A percentile compares a stretch with the other conserved stretches of the same genome.
phyloP scores from a whole-genome alignment of 2,888 invertebrate genomes.

The Buathra laborator region DNA sequence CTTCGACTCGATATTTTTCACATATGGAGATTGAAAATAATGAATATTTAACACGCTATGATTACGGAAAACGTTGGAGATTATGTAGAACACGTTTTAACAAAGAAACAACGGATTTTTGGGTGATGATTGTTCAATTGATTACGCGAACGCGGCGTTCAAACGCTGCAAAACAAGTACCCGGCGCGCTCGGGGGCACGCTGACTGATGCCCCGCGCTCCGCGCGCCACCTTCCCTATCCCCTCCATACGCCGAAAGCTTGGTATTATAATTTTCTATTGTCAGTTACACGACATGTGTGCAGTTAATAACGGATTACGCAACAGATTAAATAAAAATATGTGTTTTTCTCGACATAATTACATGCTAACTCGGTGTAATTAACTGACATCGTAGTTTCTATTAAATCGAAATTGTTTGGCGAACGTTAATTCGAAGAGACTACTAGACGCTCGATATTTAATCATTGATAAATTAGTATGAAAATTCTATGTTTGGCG shows the following conservation, averaged over 20 bases:
- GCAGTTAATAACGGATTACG: not conserved
- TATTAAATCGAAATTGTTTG: not conserved
- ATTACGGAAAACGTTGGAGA: not conserved
- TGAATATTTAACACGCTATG: not conserved
- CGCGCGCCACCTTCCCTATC: not conserved
- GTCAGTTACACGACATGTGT: not conserved
- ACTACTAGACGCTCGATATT: not conserved
- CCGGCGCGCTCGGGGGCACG: not conserved
- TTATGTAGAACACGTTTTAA: not conserved
- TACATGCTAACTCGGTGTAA: not conserved
- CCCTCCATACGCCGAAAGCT: not conserved
- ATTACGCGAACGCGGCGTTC: not conserved
- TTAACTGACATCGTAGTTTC: not conserved
- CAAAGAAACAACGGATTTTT: not conserved
- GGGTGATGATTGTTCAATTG: not conserved
- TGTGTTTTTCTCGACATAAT: not conserved
- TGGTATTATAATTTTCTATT: not conserved
- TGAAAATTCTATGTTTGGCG: constrained; percentile 5
- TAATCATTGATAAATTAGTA: not conserved
- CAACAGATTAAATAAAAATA: not conserved
- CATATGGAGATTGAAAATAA: not conserved
- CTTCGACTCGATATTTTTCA: not conserved
- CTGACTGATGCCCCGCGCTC: not conserved
- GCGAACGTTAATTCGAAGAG: not conserved
- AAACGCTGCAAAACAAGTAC: not conserved